Base-by-base conservation (phyloP, 2,797 vertebrate species). In the Tenualosa ilisha region DNA sequence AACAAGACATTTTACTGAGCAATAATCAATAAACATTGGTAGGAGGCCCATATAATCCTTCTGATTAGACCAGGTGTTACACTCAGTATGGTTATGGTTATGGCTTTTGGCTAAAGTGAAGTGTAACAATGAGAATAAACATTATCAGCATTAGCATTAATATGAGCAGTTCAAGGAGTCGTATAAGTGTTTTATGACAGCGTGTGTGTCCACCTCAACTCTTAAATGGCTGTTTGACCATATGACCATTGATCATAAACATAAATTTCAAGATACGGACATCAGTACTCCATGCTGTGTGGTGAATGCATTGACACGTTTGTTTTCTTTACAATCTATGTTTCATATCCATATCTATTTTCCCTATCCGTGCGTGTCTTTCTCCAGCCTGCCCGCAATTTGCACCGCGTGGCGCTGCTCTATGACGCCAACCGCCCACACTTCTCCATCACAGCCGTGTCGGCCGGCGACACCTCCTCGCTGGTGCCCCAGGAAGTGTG, bases 361-460 rank as follows among this genome's bases (percentile, higher is more conserved):
- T 49, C 49, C 1, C 3, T 7, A 5, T 61, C 12, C 50, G 50
- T 51, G 8, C 11, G 50, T 12, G 12, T 43, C 54, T 40, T 61
- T 1, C 20, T 61, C 4, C 84, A 99, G 98, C 98, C 98, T 88
- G 96, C 97, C 86, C 97, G 97, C 93, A 97, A 96, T 91, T 95
- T 99, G 89, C 96, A 94, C 91, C 97, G 98, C 84, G 97, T 99
- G 86, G 98, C 98, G 84, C 94, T 99, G 92, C 97, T 99, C 54
- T 99, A 99, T 3, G 98, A 99, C 89, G 98, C 98, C 91, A 98
- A 99, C 93, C 96, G 98, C 84, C 98, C 98, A 84, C 98, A 99
- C 93, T 99, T 99, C 89, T 98, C 95, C 94, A 97, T 99, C 89
- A 95, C 95, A 86, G 97, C 96, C 81, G 97, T 99, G 93, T 97